These are phyloP conservation scores for Sciurus carolinensis DNA, from an alignment of 2,797 vertebrate species.

Conservation along the genomic window DNA sequence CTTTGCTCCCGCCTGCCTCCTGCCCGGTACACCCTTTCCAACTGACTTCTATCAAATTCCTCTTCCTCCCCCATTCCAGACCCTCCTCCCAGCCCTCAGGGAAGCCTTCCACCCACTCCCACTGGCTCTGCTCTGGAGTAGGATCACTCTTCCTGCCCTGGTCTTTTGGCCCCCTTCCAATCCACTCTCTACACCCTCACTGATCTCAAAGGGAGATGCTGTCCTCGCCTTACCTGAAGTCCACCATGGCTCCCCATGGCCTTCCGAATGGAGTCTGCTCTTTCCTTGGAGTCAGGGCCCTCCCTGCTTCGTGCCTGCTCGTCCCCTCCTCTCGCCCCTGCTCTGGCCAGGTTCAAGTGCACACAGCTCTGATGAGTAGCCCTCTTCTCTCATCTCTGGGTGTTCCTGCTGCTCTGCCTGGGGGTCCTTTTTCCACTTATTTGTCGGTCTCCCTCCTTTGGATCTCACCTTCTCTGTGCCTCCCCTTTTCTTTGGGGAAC, in stretches of 20 bases:
- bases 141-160: accelerated
- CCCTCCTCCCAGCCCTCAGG: not conserved
- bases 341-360: accelerated
- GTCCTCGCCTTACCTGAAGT: not conserved
- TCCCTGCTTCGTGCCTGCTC: not conserved
- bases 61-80: not conserved
- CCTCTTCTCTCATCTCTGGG: not conserved
- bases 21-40: not conserved
- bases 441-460: not conserved
- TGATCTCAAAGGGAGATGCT: not conserved
- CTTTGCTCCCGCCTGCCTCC: not conserved
- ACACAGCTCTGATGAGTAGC: accelerated
- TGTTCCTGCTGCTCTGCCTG: not conserved
- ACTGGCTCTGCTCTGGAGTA: not conserved
- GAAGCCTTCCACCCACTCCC: accelerated
- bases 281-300: not conserved
- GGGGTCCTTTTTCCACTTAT: not conserved
- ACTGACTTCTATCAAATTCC: not conserved
- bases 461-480: not conserved
- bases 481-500: not conserved
- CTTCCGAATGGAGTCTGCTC: accelerated
- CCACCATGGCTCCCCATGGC: not conserved
- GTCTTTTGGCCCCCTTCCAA: no score
- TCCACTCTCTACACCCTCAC: not conserved
- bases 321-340: not conserved